Evolutionary conservation across 2,888 invertebrate species (phyloP), one percentile per base, ranked within the genome.

Genomic region (Agriopis marginaria): DNA sequence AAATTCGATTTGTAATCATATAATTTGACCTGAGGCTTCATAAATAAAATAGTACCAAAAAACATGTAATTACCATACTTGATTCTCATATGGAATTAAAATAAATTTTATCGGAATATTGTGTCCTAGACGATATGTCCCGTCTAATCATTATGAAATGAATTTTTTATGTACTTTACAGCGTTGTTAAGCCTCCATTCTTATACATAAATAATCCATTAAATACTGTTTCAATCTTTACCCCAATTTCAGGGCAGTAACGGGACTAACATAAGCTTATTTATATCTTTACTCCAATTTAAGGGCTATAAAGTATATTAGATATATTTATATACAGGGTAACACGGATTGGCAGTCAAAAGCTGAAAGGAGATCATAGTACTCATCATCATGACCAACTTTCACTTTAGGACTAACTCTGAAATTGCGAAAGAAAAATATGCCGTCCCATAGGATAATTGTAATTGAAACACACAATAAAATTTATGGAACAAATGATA

Each of bases 161-260:
- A 55, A 55, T 42, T 55, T 55, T 14, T 42, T 14, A 55, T 55
- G 54, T 55, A 17, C 42, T 55, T 42, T 9, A 40, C 17, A 42
- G 9, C 12, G 55, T 42, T 55, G 10, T 42, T 55, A 55, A 5
- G 42, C 10, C 8, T 42, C 40, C 12, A 40, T 8, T 40, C n/a
- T 40, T 9, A 40, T 40, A 40, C 7, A 40, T 40, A 14, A n/a
- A 17, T 55, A 1, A n/a, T n/a, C 10, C 7, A n/a, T 39, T 7
- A 9, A 6, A 11, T 5, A 12, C 17, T 23, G 17, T 23, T 23
- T 23, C 17, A 23, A 23, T 23, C 17, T 23, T 47, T 0, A 40
- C 7, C 40, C 40, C 11, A 47, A 47, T 23, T 23, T 23, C 47
- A 47, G 47, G 47, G 47, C 12, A 12, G 47, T 47, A 2, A 47